Conservation (phyloP, 2,797 vertebrate species). For the Leontocebus nigricollis region DNA sequence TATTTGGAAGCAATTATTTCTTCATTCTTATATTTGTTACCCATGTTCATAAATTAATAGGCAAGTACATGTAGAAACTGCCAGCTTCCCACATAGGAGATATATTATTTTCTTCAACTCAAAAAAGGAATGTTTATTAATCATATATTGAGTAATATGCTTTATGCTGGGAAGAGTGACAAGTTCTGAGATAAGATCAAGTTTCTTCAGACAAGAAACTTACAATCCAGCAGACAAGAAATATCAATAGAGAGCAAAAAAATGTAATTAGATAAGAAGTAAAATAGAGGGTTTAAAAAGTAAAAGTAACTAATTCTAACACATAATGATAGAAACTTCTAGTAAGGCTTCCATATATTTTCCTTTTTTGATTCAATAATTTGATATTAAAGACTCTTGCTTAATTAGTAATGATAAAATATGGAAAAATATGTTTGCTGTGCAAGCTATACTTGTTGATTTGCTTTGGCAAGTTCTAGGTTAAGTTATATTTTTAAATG, state of each 20-base stretch:
- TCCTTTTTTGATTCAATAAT: neutral
- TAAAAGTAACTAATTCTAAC: neutral
- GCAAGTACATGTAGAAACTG: neutral
- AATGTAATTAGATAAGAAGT: neutral
- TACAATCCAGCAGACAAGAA: neutral
- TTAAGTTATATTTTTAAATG: slow-evolving; percentile 13
- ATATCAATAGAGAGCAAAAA: neutral
- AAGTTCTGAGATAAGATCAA: neutral
- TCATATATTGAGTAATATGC: neutral
- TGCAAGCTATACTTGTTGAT: neutral
- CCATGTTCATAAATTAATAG: neutral
- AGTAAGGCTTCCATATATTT: neutral
- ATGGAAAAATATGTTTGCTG: neutral
- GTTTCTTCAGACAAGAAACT: neutral
- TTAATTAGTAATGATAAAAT: neutral
- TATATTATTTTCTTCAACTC: neutral
- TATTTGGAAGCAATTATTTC: neutral
- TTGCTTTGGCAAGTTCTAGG: neutral
- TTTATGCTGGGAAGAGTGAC: neutral
- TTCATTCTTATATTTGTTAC: neutral
- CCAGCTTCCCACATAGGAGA: neutral
- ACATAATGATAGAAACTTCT: neutral
- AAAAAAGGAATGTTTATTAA: neutral
- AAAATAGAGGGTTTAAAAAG: neutral
- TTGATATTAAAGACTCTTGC: neutral